A percentile compares a stretch with the other conserved stretches of the same genome.
Conservation (phyloP, 2,888 invertebrate species). For the Trichogramma dendrolimi region DNA sequence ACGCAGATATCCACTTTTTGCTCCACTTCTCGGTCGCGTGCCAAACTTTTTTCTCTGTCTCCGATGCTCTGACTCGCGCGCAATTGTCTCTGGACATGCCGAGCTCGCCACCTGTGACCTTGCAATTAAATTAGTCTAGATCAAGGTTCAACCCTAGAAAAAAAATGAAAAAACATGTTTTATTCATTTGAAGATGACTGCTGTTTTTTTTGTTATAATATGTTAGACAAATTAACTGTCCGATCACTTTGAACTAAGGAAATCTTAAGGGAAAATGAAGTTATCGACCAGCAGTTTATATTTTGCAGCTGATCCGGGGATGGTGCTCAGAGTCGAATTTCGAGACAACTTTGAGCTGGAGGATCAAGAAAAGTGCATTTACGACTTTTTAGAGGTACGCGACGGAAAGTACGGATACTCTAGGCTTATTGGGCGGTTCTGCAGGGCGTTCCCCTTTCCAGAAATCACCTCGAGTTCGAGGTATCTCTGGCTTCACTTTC, state of each 20-base stretch:
- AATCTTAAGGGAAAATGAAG: no score
- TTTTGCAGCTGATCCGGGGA: constrained; percentile 60
- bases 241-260: no score
- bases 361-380: constrained; percentile 63
- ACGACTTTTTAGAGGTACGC: constrained; percentile 77
- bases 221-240: background rate
- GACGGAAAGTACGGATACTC: constrained; percentile 79
- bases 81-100: no score
- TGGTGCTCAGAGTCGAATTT: constrained; percentile 72
- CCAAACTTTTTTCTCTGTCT: no score
- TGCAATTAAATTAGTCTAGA: no score
- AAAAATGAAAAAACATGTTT: background rate
- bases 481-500: constrained; percentile 72
- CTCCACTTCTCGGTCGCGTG: no score
- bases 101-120: no score
- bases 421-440: constrained; percentile 63
- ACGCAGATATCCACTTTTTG: no score
- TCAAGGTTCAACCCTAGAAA: no score
- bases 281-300: background rate
- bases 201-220: background rate
- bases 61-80: no score
- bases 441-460: constrained; percentile 69
- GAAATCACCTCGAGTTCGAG: constrained; percentile 69
- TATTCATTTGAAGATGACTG: background rate
- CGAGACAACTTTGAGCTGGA: constrained; percentile 76